These are phyloP conservation scores for Capreolus pygargus DNA, from an alignment of 2,113 vertebrate genomes.

Conservation along the genomic window DNA sequence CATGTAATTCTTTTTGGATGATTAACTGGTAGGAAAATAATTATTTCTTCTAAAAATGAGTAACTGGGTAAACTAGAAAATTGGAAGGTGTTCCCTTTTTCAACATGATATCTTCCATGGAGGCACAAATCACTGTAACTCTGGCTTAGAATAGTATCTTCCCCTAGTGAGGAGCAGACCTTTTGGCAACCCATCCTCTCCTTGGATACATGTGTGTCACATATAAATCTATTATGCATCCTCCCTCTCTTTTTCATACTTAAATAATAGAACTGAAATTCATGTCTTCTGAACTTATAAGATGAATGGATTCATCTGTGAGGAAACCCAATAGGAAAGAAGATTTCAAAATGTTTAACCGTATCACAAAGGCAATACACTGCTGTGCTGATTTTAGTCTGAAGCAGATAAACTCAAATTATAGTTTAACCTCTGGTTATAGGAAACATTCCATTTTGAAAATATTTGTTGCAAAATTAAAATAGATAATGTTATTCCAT, in stretches of 20 bases:
- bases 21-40: not conserved
- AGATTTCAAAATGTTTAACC: constrained; percentile 49
- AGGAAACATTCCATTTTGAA: constrained; percentile 53
- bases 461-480: constrained; percentile 65
- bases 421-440: constrained; percentile 53
- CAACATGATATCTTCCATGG: not conserved
- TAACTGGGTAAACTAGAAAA: constrained; percentile 11
- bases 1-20: not conserved
- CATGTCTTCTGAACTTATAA: constrained; percentile 49
- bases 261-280: constrained; percentile 63
- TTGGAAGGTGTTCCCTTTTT: not conserved
- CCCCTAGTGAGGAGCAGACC: constrained; percentile 20
- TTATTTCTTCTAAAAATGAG: not conserved
- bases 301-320: constrained; percentile 56
- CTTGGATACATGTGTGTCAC: constrained; percentile 5
- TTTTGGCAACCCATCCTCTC: constrained; percentile 27
- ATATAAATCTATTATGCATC: constrained; percentile 32
- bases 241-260: constrained; percentile 42
- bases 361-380: constrained; percentile 51
- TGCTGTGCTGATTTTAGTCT: constrained; percentile 62
- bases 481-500: constrained; percentile 48
- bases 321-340: constrained; percentile 50
- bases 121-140: not conserved
- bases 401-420: constrained; percentile 67
- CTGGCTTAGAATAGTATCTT: not conserved